A percentile compares a stretch with the other conserved stretches of the same genome.
Conservation (phyloP, 2,888 invertebrate genomes). For the Diarsia mendica region DNA sequence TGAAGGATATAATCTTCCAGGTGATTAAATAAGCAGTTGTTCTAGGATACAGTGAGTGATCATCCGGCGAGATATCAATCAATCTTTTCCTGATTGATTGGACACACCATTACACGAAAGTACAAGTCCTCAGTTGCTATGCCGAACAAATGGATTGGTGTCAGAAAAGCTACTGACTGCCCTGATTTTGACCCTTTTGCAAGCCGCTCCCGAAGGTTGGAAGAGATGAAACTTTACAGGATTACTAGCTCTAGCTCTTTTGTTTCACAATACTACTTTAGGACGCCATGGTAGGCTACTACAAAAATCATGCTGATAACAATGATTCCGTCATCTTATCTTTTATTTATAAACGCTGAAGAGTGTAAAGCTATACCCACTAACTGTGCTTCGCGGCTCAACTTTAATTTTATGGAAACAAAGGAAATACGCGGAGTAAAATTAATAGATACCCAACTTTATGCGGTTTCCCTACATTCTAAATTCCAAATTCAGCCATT, state of each 20-base stretch:
- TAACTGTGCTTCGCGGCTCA: background rate
- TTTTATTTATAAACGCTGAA: background rate
- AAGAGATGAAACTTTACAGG: background rate
- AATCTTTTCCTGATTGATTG: slow-evolving; percentile 33
- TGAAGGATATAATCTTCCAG: no score
- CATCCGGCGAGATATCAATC: slow-evolving; percentile 18
- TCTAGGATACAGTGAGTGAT: background rate
- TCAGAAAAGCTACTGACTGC: background rate
- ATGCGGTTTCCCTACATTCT: background rate
- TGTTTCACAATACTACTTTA: background rate
- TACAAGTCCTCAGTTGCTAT: background rate
- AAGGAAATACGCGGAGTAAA: no score
- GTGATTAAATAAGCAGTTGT: background rate
- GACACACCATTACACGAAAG: slow-evolving; percentile 4
- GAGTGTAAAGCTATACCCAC: background rate
- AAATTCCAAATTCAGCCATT: background rate
- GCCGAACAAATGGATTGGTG: slow-evolving; percentile 14
- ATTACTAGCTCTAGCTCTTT: background rate
- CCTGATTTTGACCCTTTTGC: background rate
- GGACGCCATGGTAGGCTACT: background rate
- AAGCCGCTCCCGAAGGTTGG: background rate
- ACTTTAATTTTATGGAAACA: background rate
- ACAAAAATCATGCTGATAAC: background rate
- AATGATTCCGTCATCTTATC: background rate
- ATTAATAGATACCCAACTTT: background rate